Percentiles rank a stretch among this genome's conserved stretches.
These are phyloP conservation scores for Cuculus canorus DNA, from an alignment of 2,797 vertebrate genomes.

Conservation along the genomic window DNA sequence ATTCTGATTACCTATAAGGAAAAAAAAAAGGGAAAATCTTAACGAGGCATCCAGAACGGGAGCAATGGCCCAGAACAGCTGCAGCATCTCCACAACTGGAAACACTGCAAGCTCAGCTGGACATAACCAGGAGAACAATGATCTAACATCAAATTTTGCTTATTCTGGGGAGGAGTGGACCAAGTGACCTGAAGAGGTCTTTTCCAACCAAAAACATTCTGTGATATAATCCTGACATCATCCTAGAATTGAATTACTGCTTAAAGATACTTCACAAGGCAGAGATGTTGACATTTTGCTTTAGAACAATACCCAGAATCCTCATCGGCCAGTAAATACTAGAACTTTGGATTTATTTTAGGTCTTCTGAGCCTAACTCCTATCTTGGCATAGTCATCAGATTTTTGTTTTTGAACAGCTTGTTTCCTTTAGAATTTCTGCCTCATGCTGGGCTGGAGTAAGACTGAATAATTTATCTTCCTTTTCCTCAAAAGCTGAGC, in stretches of 20 bases:
- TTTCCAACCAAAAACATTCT: neutral
- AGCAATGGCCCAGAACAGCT: neutral
- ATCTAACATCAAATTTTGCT: neutral
- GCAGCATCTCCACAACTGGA: neutral
- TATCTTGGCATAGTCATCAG: constrained; percentile 37
- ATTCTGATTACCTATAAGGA: neutral
- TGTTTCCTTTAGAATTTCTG: constrained; percentile 60
- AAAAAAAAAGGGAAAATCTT: neutral
- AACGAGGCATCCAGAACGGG: neutral
- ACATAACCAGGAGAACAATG: neutral
- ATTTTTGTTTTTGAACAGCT: constrained; percentile 62
- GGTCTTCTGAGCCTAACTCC: constrained; percentile 3
- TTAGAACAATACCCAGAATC: constrained; percentile 4
- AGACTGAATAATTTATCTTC: constrained; percentile 64
- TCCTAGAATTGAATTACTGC: neutral
- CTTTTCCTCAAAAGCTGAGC: constrained; percentile 61
- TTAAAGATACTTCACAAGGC: neutral
- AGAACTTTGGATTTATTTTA: constrained; percentile 27
- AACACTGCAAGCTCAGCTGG: neutral
- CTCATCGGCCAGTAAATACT: neutral
- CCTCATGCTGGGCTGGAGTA: constrained; percentile 48
- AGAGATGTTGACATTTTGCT: neutral
- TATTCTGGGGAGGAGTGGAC: neutral
- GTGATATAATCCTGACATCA: neutral
- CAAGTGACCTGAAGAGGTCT: neutral